Percentiles rank a stretch among this genome's conserved stretches.
These are phyloP conservation scores for Psittacus erithacus DNA, from an alignment of 2,113 vertebrate genomes.

Conservation along the genomic window DNA sequence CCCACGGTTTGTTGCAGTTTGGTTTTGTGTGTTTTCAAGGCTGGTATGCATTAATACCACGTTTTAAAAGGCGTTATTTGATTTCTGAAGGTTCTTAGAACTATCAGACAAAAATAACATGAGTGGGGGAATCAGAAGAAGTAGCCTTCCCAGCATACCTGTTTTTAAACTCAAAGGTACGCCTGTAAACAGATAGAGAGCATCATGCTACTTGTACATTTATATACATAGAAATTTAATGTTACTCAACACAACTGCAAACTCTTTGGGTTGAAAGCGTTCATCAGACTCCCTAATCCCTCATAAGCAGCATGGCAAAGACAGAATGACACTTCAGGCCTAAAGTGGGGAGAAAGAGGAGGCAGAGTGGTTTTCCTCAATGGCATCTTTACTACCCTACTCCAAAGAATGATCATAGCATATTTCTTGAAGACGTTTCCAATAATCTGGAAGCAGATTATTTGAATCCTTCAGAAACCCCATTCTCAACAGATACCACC, in stretches of 20 bases:
- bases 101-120: background rate
- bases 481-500: background rate
- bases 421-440: background rate
- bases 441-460: background rate
- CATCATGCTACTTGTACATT: too few species aligned
- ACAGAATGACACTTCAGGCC: background rate
- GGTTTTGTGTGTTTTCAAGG: background rate
- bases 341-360: background rate
- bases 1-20: background rate
- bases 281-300: fast-evolving
- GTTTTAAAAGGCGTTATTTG: fast-evolving
- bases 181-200: background rate
- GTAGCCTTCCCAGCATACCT: background rate
- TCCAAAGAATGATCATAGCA: background rate
- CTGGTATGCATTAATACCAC: background rate
- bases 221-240: background rate
- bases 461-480: background rate
- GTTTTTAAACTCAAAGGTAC: background rate
- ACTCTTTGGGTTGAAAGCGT: background rate
- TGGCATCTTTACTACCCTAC: background rate
- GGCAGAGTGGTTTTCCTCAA: background rate
- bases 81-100: background rate
- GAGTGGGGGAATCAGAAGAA: background rate
- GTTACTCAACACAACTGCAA: background rate
- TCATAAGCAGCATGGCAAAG: background rate